phyloP scores from a whole-genome alignment of 2,888 invertebrate genomes.

The Hyposoter dolosus region DNA sequence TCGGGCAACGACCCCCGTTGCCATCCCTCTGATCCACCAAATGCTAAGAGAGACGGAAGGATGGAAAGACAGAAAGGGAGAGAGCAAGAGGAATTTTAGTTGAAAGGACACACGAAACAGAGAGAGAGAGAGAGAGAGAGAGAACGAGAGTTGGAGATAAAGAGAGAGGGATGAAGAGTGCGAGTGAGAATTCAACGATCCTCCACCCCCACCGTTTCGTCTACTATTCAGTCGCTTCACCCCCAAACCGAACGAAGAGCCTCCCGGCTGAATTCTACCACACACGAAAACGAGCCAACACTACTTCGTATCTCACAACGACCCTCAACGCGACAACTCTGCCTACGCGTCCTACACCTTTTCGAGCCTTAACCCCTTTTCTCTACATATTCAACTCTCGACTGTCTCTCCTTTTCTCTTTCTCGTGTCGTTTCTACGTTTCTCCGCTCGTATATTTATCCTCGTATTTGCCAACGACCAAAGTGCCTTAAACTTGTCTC shows the following conservation, averaged over 20 bases:
- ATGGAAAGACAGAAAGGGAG: constrained; percentile 20
- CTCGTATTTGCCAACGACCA: constrained; percentile 47
- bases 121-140: constrained; percentile 19
- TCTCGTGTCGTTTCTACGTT: constrained; percentile 37
- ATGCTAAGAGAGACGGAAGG: constrained; percentile 44
- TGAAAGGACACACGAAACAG: constrained; percentile 25
- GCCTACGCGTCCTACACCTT: constrained; percentile 64
- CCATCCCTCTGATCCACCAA: constrained; percentile 80
- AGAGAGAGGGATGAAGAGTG: constrained; percentile 11
- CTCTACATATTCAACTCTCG: constrained; percentile 18
- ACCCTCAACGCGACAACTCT: constrained; percentile 52
- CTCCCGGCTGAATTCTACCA: constrained; percentile 44
- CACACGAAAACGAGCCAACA: constrained; percentile 48
- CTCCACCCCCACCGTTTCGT: constrained; percentile 66
- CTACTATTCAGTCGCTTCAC: constrained; percentile 66
- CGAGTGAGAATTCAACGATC: constrained; percentile 38
- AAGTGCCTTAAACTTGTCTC: constrained; percentile 20
- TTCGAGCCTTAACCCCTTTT: constrained; percentile 60
- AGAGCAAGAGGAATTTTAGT: constrained; percentile 23
- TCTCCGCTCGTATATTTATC: constrained; percentile 10
- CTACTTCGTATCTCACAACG: constrained; percentile 37
- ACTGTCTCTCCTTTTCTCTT: constrained; percentile 12
- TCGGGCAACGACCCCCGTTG: constrained; percentile 84
- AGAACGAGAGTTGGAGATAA: background rate
- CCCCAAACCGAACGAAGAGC: constrained; percentile 65